Percentiles rank a stretch among this genome's conserved stretches.
These are phyloP conservation scores for Hypercompe scribonia DNA, from an alignment of 2,888 invertebrate species.

Conservation along the genomic window DNA sequence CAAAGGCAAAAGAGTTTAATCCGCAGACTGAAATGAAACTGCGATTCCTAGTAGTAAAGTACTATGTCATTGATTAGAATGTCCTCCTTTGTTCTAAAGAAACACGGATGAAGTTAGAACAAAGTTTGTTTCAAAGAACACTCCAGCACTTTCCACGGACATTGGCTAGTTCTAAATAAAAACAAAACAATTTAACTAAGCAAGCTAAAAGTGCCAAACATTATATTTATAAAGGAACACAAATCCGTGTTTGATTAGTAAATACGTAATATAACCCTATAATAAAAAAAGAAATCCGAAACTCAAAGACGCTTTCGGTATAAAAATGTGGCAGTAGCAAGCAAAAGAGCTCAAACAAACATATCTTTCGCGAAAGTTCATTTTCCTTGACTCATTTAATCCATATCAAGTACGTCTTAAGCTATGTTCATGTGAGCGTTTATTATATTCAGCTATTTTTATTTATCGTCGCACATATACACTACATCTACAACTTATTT, in stretches of 20 bases:
- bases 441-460: conserved; percentile 27
- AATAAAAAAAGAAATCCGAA: conserved; percentile 49
- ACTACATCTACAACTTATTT: conserved; percentile 1
- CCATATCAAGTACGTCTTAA: conserved; percentile 55
- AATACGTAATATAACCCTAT: conserved; percentile 39
- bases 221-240: conserved; percentile 23
- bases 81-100: conserved; percentile 32
- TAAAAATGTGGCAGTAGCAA: conserved; percentile 53
- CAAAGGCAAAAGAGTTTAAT: not conserved
- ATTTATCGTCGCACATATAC: conserved; percentile 1
- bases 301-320: conserved; percentile 47
- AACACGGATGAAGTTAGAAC: conserved; percentile 42
- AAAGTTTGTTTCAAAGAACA: conserved; percentile 41
- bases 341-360: conserved; percentile 60
- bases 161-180: conserved; percentile 30
- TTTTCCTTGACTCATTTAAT: conserved; percentile 64
- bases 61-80: conserved; percentile 38
- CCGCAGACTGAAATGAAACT: conserved; percentile 4
- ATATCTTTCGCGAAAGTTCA: conserved; percentile 54
- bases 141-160: conserved; percentile 38
- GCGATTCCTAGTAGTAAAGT: conserved; percentile 12
- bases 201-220: not conserved
- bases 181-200: conserved; percentile 23
- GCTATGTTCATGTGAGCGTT: conserved; percentile 20
- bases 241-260: conserved; percentile 22